Conservation (phyloP, 2,113 vertebrate genomes). For the Colius striatus region DNA sequence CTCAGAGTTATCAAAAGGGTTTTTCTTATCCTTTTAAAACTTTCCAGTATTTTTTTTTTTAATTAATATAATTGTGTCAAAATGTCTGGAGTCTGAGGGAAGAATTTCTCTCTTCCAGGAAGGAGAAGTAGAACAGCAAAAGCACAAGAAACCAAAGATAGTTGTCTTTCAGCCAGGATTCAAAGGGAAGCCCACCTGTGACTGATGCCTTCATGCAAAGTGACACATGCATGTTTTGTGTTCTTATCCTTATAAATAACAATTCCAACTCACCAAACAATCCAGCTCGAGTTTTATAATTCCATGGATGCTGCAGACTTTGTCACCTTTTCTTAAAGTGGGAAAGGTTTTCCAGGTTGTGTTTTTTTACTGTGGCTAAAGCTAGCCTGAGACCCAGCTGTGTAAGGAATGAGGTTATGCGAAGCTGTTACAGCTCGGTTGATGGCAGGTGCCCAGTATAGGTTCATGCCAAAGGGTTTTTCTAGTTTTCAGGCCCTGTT, state of each 20-base stretch:
- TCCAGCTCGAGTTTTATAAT: background rate
- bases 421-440: background rate
- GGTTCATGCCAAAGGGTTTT: background rate
- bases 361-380: background rate
- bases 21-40: background rate
- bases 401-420: background rate
- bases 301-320: background rate
- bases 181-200: rapidly evolving
- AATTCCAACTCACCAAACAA: background rate
- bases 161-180: background rate
- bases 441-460: background rate
- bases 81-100: background rate
- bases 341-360: background rate
- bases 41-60: background rate
- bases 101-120: background rate
- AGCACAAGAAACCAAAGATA: background rate
- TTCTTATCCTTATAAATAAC: background rate
- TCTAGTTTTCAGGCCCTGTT: background rate
- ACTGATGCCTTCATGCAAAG: background rate
- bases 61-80: background rate
- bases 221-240: background rate
- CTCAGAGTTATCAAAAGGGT: background rate
- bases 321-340: background rate
- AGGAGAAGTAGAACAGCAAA: background rate
- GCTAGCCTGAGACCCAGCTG: background rate